Evolutionary conservation across 2,797 vertebrate species (phyloP).

Genomic region (Sciurus carolinensis): DNA sequence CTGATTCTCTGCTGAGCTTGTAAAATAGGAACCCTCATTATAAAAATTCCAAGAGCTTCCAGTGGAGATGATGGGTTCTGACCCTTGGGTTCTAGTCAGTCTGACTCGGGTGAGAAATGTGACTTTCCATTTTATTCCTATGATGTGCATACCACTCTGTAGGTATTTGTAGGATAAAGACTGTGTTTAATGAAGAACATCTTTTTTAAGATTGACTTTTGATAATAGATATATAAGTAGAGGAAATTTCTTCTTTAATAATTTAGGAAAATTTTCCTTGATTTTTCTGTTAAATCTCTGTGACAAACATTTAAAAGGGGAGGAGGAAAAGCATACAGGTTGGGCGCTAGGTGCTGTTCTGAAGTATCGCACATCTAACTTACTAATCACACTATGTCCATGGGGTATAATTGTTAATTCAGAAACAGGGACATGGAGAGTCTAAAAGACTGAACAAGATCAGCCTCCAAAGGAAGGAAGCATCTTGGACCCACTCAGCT

Average conservation of each 20-base stretch:
- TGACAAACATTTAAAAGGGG: neutral
- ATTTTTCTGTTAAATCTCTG: constrained; percentile 22
- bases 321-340: neutral
- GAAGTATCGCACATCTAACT: neutral
- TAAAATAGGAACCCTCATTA: neutral
- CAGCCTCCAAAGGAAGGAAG: neutral
- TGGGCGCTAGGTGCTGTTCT: neutral
- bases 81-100: neutral
- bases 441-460: neutral
- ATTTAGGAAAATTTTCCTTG: neutral
- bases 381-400: neutral
- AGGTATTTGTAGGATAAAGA: neutral
- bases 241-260: constrained; percentile 39
- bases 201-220: constrained; percentile 61
- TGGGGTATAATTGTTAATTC: neutral
- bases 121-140: neutral
- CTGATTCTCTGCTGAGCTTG: neutral
- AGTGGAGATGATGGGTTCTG: neutral
- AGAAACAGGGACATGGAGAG: neutral
- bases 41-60: neutral
- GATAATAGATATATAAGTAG: neutral
- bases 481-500: neutral
- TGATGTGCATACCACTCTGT: neutral
- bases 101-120: neutral
- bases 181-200: neutral